Base-by-base conservation (phyloP, 2,888 invertebrate genomes). In the Miltochrista miniata region DNA sequence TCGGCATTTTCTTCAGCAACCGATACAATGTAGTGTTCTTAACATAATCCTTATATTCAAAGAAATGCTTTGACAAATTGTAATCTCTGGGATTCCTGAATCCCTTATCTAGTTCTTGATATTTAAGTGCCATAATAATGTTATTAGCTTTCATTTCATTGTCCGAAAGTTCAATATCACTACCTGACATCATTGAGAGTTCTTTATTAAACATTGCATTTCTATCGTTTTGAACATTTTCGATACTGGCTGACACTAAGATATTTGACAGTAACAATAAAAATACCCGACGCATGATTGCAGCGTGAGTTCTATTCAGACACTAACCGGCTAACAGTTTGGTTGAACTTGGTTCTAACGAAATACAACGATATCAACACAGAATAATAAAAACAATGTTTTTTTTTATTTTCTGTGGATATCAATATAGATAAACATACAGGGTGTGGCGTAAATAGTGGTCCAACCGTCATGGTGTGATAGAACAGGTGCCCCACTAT, bases 1-100 rank as follows among this genome's bases (percentile, higher is more conserved):
- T 97, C 0, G 97, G 97, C 93, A 97, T 93, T 35, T 76, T 76
- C 51, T 93, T 84, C 1, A 97, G 92, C 1, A 95, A 75, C 60
- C 93, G 81, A 70, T 93, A 96, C 0, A 96, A 89, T 14, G 92
- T 78, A 0, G 95, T 94, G 0, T 86, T 69, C 12, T 93, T 93
- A 1, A 96, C 93, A 13, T 85, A 77, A 1, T 92, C 79, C 60
- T 93, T 93, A 0, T 94, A 93, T 8, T 92, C 84, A 61, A 96
- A 94, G 65, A 96, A 95, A 77, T 95, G 95, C 53, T 92, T 90
- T 0, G 95, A 91, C 0, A 95, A 93, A 41, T 93, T 90, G 68
- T 94, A 96, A 11, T 77, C 64, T 12, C 14, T 37, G 5, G 52
- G 48, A 34, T 38, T 1, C n/a, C 2, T 0, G 12, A 92, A 86